Conservation (phyloP, 2,888 invertebrate genomes). For the Sminthurinus aureus region DNA sequence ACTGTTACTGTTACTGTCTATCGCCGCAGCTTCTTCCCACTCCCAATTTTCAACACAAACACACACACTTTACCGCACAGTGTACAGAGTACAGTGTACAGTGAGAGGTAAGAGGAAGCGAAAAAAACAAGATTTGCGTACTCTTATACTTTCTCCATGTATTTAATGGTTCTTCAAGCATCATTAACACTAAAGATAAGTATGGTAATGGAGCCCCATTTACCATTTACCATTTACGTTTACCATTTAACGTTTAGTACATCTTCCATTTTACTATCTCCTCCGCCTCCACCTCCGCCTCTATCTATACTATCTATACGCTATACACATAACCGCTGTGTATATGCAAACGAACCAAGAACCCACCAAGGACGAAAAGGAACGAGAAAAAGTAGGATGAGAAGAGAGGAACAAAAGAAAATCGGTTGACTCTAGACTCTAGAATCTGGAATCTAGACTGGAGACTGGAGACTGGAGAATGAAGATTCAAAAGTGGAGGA, state of each 20-base stretch:
- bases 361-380: background rate
- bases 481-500: background rate
- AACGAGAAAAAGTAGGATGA: background rate
- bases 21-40: background rate
- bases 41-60: background rate
- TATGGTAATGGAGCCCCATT: slow-evolving; percentile 50
- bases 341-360: background rate
- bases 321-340: background rate
- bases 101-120: background rate
- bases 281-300: no score
- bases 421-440: background rate
- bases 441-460: background rate
- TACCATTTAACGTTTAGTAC: background rate
- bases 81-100: background rate
- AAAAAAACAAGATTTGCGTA: slow-evolving; percentile 34
- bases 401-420: background rate
- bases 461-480: background rate
- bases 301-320: no score
- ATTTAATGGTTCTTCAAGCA: slow-evolving; percentile 57
- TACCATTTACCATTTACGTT: background rate
- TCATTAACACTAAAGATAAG: slow-evolving; percentile 60
- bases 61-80: background rate
- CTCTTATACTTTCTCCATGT: slow-evolving; percentile 39
- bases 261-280: no score
- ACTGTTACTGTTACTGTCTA: slow-evolving; percentile 7